phyloP scores from a whole-genome alignment of 37 sponge, comb jelly and placozoan genomes.

The Eunapius fragilis region DNA sequence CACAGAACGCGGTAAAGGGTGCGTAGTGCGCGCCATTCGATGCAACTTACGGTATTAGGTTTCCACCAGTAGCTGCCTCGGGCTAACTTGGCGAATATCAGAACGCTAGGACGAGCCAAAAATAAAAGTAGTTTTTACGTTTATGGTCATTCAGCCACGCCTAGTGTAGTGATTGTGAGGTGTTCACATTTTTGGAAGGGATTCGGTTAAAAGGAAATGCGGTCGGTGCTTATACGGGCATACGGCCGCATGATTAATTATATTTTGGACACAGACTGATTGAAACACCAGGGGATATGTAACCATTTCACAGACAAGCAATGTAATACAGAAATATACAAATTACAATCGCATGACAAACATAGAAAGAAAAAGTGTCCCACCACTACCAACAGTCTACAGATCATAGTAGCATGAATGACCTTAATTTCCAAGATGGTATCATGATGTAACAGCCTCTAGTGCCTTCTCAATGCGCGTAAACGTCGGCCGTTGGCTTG shows the following conservation, averaged over 20 bases:
- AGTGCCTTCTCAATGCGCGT: constrained; percentile 49
- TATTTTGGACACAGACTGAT: too few species aligned
- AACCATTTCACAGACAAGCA: background rate
- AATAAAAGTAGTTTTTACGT: too few species aligned
- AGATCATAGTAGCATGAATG: background rate
- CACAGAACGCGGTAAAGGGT: too few species aligned
- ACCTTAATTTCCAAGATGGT: background rate
- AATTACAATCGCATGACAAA: background rate
- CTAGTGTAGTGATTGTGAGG: background rate
- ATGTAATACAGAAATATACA: background rate
- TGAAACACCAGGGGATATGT: too few species aligned
- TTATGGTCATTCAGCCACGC: background rate
- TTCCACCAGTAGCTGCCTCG: too few species aligned
- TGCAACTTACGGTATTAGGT: too few species aligned
- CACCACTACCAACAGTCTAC: background rate
- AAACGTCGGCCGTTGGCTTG: constrained; percentile 80
- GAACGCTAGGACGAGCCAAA: too few species aligned
- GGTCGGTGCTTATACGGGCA: background rate
- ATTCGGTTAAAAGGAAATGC: too few species aligned
- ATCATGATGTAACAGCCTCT: constrained; percentile 3
- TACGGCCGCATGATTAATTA: too few species aligned
- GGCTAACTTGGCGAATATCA: too few species aligned
- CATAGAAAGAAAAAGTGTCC: background rate
- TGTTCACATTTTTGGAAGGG: too few species aligned
- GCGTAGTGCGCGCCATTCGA: too few species aligned